Base-by-base conservation (phyloP, 2,113 vertebrate genomes). In the Hepsetus odoe region DNA sequence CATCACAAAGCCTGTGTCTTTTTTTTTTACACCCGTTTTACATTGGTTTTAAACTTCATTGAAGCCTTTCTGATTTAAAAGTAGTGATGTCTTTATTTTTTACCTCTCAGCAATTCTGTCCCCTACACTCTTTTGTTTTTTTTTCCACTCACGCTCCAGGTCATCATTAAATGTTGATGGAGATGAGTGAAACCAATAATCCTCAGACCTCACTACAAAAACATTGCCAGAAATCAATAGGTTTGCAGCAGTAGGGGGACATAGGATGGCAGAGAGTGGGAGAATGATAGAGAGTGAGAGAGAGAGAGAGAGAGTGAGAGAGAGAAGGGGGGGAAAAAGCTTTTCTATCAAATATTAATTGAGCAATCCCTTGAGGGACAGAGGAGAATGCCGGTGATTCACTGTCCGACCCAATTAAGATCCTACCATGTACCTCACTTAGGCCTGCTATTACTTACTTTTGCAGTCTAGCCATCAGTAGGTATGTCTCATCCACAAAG, bases 91-190 rank as follows among this genome's bases (percentile, higher is more conserved):
- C 40, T 22, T 40, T 67, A 35, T 71, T 70, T 30, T 68, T 55
- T 13, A 71, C 65, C 40, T 72, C 30, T 28, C 49, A 14, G 24
- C 32, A 35, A 22, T 35, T 14, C 58, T 73, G 58, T 70, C 69
- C 49, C 53, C 64, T 62, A 26, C 20, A 61, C 32, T 40, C 61
- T 76, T 59, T 64, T 73, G 75, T 82, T 79, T 82, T 69, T 51
- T 58, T 71, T n/a, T n/a, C n/a, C 56, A 65, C 61, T 73, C 62
- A 64, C 72, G 83, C 81, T 81, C 80, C 73, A 72, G 77, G 77
- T 91, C 80, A 82, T 91, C 88, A 91, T 92, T 90, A 92, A 92
- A 92, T 86, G 85, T 90, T 91, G 85, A 92, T 91, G 85, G 77
- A 84, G 83, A 91, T 88, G 90, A 91, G 86, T 91, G 85, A 89